Evolutionary conservation across 2,888 invertebrate species (phyloP).

Genomic region (Quadroppia sp.): DNA sequence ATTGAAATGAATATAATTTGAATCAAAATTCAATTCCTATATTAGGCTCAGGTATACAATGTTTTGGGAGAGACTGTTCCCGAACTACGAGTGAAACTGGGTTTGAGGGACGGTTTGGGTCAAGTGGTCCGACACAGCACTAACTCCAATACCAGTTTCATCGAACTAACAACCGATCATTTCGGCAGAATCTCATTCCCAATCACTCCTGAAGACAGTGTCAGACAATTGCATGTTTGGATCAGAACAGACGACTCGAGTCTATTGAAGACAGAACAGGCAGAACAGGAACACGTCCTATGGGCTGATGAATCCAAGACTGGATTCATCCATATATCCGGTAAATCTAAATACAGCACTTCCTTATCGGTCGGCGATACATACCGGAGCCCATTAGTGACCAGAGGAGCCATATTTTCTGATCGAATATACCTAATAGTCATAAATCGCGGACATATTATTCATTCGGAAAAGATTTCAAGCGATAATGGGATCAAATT

Average conservation of each 20-base stretch:
- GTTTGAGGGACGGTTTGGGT: background rate
- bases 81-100: slow-evolving; percentile 21
- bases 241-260: slow-evolving; percentile 5
- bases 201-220: background rate
- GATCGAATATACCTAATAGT: slow-evolving; percentile 33
- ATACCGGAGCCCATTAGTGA: slow-evolving; percentile 16
- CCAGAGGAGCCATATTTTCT: background rate
- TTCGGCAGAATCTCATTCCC: slow-evolving; percentile 29
- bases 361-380: slow-evolving; percentile 15
- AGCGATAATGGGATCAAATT: slow-evolving; percentile 40
- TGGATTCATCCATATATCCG: background rate
- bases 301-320: background rate
- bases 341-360: slow-evolving; percentile 23
- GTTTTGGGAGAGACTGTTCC: slow-evolving; percentile 18
- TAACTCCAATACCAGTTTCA: slow-evolving; percentile 10
- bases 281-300: background rate
- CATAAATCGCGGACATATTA: slow-evolving; percentile 30
- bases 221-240: background rate
- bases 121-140: background rate
- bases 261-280: background rate
- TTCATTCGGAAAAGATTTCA: background rate
- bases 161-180: slow-evolving; percentile 12
- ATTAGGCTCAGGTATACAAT: slow-evolving; percentile 31
- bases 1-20: background rate
- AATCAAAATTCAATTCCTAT: background rate